Evolutionary conservation across 1,140 invertebrate species (phyloP).

Genomic region (Drosophila suzukii): DNA sequence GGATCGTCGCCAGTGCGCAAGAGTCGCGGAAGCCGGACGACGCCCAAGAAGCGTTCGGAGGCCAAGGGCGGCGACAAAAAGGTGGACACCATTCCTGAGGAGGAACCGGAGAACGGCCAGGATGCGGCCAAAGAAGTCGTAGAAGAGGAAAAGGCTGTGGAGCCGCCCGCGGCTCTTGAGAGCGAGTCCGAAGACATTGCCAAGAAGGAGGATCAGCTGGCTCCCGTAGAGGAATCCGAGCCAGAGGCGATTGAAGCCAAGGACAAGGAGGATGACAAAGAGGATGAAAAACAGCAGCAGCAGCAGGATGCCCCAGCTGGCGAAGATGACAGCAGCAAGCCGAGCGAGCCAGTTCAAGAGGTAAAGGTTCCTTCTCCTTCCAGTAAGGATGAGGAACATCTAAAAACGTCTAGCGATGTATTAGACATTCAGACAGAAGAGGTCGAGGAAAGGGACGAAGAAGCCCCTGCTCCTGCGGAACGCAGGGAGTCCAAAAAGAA

Average conservation of each 20-base stretch:
- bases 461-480: slow-evolving; percentile 13
- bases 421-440: slow-evolving; percentile 80
- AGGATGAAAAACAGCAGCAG: slow-evolving; percentile 13
- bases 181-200: not conserved
- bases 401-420: slow-evolving; percentile 81
- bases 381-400: slow-evolving; percentile 72
- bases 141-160: slow-evolving; percentile 2
- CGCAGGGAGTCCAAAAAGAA: slow-evolving; percentile 44
- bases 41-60: slow-evolving; percentile 63
- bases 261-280: slow-evolving; percentile 17
- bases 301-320: slow-evolving; percentile 5
- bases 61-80: slow-evolving; percentile 50
- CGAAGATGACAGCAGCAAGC: slow-evolving; percentile 19
- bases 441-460: slow-evolving; percentile 61
- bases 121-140: slow-evolving; percentile 1
- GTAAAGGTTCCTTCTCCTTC: slow-evolving; percentile 79
- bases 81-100: slow-evolving; percentile 72
- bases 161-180: not conserved
- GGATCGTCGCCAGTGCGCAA: slow-evolving; percentile 59
- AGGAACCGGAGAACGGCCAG: slow-evolving; percentile 63
- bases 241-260: slow-evolving; percentile 3
- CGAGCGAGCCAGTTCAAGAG: slow-evolving; percentile 54
- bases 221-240: slow-evolving; percentile 18
- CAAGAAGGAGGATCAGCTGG: slow-evolving; percentile 7
- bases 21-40: slow-evolving; percentile 62